Base-by-base conservation (phyloP, 37 sponge, comb jelly and placozoan species). In the Geodia barretti region DNA sequence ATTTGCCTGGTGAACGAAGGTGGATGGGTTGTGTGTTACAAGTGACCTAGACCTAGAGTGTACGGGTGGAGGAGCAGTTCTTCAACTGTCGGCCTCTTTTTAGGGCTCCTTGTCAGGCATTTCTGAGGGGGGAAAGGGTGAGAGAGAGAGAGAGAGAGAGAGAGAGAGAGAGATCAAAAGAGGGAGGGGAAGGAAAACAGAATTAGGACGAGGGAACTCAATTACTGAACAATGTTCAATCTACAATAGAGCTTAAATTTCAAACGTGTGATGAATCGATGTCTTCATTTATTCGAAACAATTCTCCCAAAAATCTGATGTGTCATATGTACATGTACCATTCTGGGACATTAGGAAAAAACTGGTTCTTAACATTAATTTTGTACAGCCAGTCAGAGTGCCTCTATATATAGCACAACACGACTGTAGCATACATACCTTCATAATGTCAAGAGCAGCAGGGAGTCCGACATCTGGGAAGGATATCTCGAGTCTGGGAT, bases 81-180 rank as follows among this genome's bases (percentile, higher is more conserved):
- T 14, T 76, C 74, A n/a, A 88, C 75, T 43, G 79, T 87, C 66
- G 92, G 86, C 38, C 92, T 66, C 64, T 70, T 67, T 73, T 91
- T 91, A 0, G 79, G 88, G 28, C 83, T 68, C 60, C 88, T 62
- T 33, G 34, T 69, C 32, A 91, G 78, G 39, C 92, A 91, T 30
- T 39, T 73, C 90, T 87, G 80, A 0, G 76, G 39, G 14, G 14
- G 54, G 54, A 47, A 14, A 47, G 54, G 54, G 54, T 17, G 54
- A 14, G 54, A 47, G 54, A 14, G 54, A 47, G 54, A 14, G 54
- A 47, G 54, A 47, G 54, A 33, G 20, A 76, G 29, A 58, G 23
- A 70, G 37, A 37, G 71, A 33, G 21, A 47, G 54, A 47, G 54
- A 47, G 54, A 47, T 7, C 11, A 14, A 47, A 14, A 47, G 54